phyloP scores from a whole-genome alignment of 1,140 invertebrate species.

The Acyrthosiphon pisum region DNA sequence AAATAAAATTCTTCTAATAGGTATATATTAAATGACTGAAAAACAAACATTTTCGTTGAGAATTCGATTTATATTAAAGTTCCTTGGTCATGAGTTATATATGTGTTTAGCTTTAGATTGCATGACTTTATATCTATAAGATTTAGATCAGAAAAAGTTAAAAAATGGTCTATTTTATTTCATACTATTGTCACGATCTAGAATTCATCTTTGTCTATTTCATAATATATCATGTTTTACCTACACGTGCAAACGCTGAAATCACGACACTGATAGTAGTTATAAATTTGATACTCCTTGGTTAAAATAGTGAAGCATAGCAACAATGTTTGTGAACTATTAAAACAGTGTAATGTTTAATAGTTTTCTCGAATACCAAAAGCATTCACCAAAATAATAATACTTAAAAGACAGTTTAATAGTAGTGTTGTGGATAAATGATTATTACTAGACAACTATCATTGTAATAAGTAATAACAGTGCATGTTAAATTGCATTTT shows the following conservation, averaged over 20 bases:
- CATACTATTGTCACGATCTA: not conserved
- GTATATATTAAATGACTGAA: not conserved
- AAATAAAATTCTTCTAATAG: not conserved
- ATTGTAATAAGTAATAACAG: not conserved
- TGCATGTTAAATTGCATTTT: not conserved
- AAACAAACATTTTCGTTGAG: too few relatives aligned
- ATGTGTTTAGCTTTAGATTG: not conserved
- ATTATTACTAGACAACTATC: not conserved
- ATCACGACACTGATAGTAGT: not conserved
- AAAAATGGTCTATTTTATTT: not conserved
- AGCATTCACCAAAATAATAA: not conserved
- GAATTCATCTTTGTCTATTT: not conserved
- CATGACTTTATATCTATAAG: not conserved
- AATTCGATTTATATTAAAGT: too few relatives aligned
- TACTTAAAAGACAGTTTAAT: not conserved
- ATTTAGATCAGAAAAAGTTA: not conserved
- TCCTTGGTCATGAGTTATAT: not conserved
- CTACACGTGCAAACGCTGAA: not conserved
- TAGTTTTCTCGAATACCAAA: not conserved
- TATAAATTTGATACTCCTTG: not conserved
- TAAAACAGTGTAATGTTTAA: not conserved
- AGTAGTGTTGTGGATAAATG: not conserved
- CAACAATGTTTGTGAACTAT: not conserved
- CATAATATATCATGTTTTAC: not conserved
- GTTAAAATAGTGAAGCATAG: not conserved